Percentiles rank a stretch among this genome's conserved stretches.
Evolutionary conservation across 2,797 vertebrate species (phyloP).

Genomic region (Saxicola maurus): DNA sequence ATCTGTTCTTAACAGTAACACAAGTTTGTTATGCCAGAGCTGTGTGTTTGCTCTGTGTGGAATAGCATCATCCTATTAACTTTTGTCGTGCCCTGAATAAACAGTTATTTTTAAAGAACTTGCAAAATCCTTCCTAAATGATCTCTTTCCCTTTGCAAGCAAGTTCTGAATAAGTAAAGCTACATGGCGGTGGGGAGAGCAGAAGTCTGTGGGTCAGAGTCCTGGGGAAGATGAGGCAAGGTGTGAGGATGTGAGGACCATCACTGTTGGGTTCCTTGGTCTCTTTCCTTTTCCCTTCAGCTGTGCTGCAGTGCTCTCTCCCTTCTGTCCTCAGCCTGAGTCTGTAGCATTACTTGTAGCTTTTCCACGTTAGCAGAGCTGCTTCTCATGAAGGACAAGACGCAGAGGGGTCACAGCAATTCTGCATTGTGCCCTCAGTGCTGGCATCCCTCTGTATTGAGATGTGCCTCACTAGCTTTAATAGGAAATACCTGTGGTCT

Average conservation of each 20-base stretch:
- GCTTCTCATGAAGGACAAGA: background rate
- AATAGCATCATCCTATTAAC: background rate
- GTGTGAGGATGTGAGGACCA: background rate
- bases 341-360: background rate
- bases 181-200: background rate
- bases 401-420: background rate
- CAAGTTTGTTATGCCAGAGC: background rate
- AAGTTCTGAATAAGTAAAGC: background rate
- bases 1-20: background rate
- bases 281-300: background rate
- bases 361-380: background rate
- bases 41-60: background rate
- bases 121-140: background rate
- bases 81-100: background rate
- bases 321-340: background rate
- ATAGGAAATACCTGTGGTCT: background rate
- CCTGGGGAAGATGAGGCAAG: background rate
- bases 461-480: background rate
- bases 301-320: background rate
- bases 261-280: background rate
- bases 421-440: background rate
- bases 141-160: background rate
- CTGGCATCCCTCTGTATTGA: background rate
- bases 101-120: background rate
- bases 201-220: background rate